These are phyloP conservation scores for Mastigias papua DNA, from an alignment of 30 jellyfish, hydroid and myxozoan species.

Conservation along the genomic window DNA sequence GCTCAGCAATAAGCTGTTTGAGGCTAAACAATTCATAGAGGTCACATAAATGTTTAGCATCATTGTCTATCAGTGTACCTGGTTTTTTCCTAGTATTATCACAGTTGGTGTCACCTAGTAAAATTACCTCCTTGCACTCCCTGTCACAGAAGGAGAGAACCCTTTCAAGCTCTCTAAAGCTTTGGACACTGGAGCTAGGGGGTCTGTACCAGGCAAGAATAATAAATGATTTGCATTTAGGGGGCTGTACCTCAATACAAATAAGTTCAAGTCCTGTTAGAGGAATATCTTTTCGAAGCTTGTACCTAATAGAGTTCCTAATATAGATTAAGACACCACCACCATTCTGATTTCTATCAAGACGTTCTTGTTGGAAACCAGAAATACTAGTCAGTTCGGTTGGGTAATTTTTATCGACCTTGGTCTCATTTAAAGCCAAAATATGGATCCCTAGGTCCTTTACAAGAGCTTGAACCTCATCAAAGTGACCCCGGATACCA, in stretches of 20 bases:
- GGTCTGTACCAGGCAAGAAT: constrained; percentile 38
- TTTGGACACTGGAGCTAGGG: constrained; percentile 8
- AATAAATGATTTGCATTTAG: constrained; percentile 32
- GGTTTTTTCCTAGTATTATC: constrained; percentile 21
- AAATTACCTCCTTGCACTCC: constrained; percentile 22
- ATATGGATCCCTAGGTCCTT: constrained; percentile 46
- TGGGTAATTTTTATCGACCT: constrained; percentile 35
- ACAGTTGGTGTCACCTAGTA: constrained; percentile 35
- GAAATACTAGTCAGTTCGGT: constrained; percentile 8
- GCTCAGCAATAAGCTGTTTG: too few species aligned
- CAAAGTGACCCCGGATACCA: constrained; percentile 28
- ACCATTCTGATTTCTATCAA: constrained; percentile 35
- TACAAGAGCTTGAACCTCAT: constrained; percentile 12
- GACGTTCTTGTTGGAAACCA: constrained; percentile 8
- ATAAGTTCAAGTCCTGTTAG: constrained; percentile 1
- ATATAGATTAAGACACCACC: constrained; percentile 64
- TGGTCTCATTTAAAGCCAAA: constrained; percentile 57
- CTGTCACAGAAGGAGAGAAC: constrained; percentile 23
- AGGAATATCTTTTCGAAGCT: constrained; percentile 17
- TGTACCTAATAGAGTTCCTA: constrained; percentile 20
- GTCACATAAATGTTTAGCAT: too few species aligned
- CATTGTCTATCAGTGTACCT: too few species aligned
- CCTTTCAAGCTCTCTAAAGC: constrained; percentile 7
- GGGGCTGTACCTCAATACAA: constrained; percentile 20
- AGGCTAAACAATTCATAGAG: too few species aligned